phyloP scores from a whole-genome alignment of 2,888 invertebrate genomes.

The Byasa hedistus region DNA sequence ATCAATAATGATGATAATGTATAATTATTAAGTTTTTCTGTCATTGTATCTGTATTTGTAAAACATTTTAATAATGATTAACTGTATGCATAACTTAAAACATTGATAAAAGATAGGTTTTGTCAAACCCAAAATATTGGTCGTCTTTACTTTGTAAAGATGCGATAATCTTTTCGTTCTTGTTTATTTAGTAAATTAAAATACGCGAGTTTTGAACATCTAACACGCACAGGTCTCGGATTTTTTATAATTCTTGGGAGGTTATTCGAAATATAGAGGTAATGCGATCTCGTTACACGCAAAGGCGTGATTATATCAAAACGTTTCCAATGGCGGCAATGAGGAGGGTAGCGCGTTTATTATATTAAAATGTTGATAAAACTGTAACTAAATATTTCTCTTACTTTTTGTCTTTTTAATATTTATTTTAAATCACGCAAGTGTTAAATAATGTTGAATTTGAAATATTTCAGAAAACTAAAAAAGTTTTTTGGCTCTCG shows the following conservation, averaged over 20 bases:
- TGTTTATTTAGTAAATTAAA: not conserved
- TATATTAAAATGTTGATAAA: slow-evolving; percentile 11
- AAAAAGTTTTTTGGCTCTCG: too few species aligned
- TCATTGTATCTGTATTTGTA: too few species aligned
- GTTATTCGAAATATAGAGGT: slow-evolving; percentile 22
- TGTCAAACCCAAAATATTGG: too few species aligned
- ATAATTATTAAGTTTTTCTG: too few species aligned
- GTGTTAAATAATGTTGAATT: not conserved
- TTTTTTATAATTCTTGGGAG: slow-evolving; percentile 17
- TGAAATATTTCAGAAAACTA: not conserved
- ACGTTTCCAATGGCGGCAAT: slow-evolving; percentile 29
- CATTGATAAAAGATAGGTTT: too few species aligned
- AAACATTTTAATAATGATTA: too few species aligned
- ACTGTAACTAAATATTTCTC: slow-evolving; percentile 16
- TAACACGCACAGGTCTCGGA: not conserved
- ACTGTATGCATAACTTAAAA: too few species aligned
- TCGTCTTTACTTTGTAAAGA: too few species aligned
- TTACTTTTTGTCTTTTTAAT: slow-evolving; percentile 5
- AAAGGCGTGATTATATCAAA: slow-evolving; percentile 32
- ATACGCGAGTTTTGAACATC: not conserved
- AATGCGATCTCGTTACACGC: slow-evolving; percentile 31
- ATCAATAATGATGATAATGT: too few species aligned
- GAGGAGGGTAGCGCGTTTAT: slow-evolving; percentile 21
- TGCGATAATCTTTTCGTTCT: not conserved
- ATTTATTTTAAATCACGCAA: not conserved